Conservation (phyloP, 2,888 invertebrate genomes). For the Harpagoxenus sublaevis region DNA sequence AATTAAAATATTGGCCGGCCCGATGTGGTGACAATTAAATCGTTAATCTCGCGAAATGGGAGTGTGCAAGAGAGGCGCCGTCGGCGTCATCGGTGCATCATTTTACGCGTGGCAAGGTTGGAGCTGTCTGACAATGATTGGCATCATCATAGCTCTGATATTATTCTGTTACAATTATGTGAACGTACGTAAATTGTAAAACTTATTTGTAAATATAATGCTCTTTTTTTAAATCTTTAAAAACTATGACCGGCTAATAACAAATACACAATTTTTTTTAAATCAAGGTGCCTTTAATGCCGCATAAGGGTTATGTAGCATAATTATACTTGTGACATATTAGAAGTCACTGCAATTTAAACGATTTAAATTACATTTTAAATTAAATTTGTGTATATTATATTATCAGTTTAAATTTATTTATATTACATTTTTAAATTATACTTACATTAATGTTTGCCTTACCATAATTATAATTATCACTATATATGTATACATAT, state of each 20-base stretch:
- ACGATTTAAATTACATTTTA: conserved; percentile 2
- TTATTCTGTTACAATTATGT: conserved; percentile 67
- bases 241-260: not conserved
- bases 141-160: conserved; percentile 64
- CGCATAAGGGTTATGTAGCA: too few relatives aligned
- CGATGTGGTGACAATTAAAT: conserved; percentile 33
- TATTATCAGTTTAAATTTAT: conserved; percentile 5
- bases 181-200: conserved; percentile 24
- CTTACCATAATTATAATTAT: not conserved
- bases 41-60: conserved; percentile 60
- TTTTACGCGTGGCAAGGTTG: conserved; percentile 77
- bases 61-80: conserved; percentile 58
- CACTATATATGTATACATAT: too few relatives aligned
- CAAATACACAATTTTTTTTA: not conserved
- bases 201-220: not conserved
- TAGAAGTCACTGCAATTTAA: conserved; percentile 17
- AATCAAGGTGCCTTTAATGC: too few relatives aligned
- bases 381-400: not conserved
- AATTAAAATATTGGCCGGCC: conserved; percentile 20
- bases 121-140: conserved; percentile 73
- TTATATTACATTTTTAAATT: not conserved
- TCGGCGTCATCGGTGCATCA: not conserved
- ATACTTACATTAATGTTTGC: conserved; percentile 2
- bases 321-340: not conserved
- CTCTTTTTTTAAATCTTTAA: not conserved